Percentiles rank a stretch among this genome's conserved stretches.
Conservation (phyloP, 2,888 invertebrate species). For the Seira sanloemensis region DNA sequence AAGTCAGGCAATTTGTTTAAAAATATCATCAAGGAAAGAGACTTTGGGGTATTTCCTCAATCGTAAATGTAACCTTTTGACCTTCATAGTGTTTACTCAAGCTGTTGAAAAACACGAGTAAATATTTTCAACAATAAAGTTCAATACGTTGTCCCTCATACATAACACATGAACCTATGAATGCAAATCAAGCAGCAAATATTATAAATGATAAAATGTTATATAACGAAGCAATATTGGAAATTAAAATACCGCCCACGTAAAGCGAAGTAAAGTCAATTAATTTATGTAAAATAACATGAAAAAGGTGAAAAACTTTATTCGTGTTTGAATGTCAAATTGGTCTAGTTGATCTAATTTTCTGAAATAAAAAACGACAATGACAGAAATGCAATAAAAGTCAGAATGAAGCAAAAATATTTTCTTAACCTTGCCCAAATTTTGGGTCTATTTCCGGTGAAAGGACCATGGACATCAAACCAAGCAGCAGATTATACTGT, state of each 20-base stretch:
- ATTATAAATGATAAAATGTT: not conserved
- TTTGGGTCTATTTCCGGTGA: slow-evolving; percentile 30
- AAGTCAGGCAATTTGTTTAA: not conserved
- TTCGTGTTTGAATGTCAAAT: too few species aligned
- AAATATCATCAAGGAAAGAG: not conserved
- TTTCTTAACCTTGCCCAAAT: slow-evolving; percentile 20
- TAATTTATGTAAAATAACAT: not conserved
- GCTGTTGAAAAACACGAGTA: not conserved
- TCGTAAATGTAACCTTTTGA: not conserved
- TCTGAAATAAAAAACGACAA: too few species aligned
- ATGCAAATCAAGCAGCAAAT: too few species aligned
- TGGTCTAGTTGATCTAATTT: too few species aligned
- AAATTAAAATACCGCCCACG: not conserved
- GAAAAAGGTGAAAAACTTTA: not conserved
- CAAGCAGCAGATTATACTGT: not conserved
- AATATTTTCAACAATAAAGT: not conserved
- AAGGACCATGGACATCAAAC: slow-evolving; percentile 1
- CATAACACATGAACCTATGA: too few species aligned
- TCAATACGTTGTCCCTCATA: not conserved
- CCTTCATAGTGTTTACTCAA: not conserved
- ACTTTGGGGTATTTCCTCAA: not conserved
- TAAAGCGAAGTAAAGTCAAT: not conserved
- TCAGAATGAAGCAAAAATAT: not conserved
- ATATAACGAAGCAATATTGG: not conserved
- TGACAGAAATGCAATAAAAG: too few species aligned